These are phyloP conservation scores for Copidosoma floridanum DNA, from an alignment of 1,140 invertebrate species.

Conservation along the genomic window DNA sequence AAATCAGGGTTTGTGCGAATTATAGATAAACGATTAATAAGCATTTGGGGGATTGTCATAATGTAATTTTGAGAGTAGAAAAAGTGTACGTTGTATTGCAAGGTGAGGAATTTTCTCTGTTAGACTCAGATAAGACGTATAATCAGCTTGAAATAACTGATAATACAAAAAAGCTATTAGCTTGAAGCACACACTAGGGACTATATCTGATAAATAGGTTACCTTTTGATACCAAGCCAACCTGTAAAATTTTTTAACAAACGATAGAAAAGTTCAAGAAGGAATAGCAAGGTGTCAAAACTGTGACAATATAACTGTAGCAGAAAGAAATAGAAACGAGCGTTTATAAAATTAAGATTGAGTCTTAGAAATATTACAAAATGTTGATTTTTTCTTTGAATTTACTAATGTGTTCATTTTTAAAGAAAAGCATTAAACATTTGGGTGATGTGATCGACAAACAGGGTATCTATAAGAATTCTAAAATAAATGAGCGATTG, in stretches of 20 bases:
- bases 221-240: background rate
- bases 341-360: background rate
- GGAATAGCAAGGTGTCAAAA: background rate
- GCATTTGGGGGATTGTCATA: slow-evolving; percentile 32
- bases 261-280: background rate
- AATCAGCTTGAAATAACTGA: slow-evolving; percentile 31
- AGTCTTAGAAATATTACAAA: background rate
- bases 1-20: slow-evolving; percentile 12
- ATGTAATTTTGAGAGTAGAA: slow-evolving; percentile 41
- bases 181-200: slow-evolving; percentile 30
- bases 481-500: background rate
- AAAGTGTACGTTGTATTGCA: slow-evolving; percentile 43
- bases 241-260: slow-evolving; percentile 3
- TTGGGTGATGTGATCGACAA: slow-evolving; percentile 6
- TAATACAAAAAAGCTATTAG: slow-evolving; percentile 28
- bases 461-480: background rate
- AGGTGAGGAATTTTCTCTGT: slow-evolving; percentile 35
- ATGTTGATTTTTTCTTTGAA: background rate
- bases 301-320: slow-evolving; percentile 14
- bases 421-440: background rate
- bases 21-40: slow-evolving; percentile 19
- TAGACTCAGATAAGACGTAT: slow-evolving; percentile 13
- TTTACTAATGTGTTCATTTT: slow-evolving; percentile 7
- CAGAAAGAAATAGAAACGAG: background rate
- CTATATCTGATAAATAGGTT: slow-evolving; percentile 10